Base-by-base conservation (phyloP, 2,113 vertebrate genomes). In the Chloroceryle aenea region DNA sequence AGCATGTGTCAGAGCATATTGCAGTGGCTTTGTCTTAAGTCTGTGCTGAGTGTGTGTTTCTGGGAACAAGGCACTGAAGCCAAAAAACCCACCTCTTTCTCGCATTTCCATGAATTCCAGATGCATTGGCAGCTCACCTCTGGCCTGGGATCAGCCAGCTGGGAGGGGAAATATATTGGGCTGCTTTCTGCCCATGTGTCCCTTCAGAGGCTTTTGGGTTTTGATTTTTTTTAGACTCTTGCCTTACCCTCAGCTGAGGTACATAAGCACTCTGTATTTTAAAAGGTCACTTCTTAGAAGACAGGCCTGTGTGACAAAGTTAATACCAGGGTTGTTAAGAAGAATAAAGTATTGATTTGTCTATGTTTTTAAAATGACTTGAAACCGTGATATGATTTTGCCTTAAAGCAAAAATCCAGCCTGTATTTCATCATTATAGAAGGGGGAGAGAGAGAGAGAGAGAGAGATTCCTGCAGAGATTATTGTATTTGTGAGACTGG, bases 401-500 rank as follows among this genome's bases (percentile, higher is more conserved):
- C 89, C 89, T 97, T 72, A 91, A 69, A 97, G 87, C 88, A 95
- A 92, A 96, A 95, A 66, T 64, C 72, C 91, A 92, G 80, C 83
- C 85, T 91, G 68, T 42, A 77, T 89, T 90, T 95, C 92, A 94
- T 96, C 75, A 93, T 88, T 91, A 79, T 73, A 73, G 72, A 64
- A 87, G 18, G 42, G 66, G n/a, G 30, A n/a, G 23, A 47, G 72
- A 16, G 45, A n/a, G 58, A 22, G 94, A 67, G 94, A n/a, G n/a
- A 64, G 87, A 81, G 87, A 96, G 97, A 98, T 97, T 98, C 97
- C 96, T 95, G 95, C 89, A 90, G 90, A 97, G 98, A 97, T 98
- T 93, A 97, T 95, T 89, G 48, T 95, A 87, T 97, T 98, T 97
- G 94, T 96, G 94, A 97, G 91, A 92, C 94, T 75, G 34, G 12